Conservation (phyloP, 2,797 vertebrate species). For the Pteronotus mesoamericanus region DNA sequence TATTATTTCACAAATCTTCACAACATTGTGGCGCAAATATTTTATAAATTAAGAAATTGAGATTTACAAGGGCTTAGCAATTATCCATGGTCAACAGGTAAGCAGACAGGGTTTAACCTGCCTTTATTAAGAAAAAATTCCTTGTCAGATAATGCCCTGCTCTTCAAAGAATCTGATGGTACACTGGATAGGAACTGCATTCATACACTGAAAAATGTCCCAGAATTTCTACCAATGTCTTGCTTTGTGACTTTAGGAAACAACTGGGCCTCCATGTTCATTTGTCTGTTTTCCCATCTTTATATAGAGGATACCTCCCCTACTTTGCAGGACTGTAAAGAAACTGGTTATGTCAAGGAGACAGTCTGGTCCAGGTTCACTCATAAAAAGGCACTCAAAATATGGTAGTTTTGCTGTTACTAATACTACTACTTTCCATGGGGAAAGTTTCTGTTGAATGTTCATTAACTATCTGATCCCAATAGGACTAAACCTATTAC, state of each 20-base stretch:
- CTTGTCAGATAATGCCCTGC: not conserved
- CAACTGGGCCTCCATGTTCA: not conserved
- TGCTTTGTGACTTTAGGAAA: not conserved
- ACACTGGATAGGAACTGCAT: not conserved
- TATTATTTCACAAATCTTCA: not conserved
- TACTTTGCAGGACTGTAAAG: not conserved
- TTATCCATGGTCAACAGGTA: not conserved
- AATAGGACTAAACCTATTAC: not conserved
- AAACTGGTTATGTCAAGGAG: not conserved
- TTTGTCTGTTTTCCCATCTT: not conserved
- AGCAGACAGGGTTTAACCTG: not conserved
- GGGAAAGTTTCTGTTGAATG: not conserved
- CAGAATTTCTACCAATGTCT: not conserved
- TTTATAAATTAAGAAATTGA: not conserved
- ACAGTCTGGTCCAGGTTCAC: not conserved
- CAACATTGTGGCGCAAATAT: conserved; percentile 6
- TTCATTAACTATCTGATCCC: not conserved
- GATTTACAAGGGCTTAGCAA: not conserved
- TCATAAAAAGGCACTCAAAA: not conserved
- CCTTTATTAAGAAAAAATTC: not conserved
- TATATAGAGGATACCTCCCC: not conserved
- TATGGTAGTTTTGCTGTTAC: not conserved
- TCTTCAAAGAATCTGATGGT: not conserved
- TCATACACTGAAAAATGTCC: not conserved
- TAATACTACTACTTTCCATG: not conserved